Evolutionary conservation across 2,888 invertebrate species (phyloP).

Genomic region (Pyrgus malvae): DNA sequence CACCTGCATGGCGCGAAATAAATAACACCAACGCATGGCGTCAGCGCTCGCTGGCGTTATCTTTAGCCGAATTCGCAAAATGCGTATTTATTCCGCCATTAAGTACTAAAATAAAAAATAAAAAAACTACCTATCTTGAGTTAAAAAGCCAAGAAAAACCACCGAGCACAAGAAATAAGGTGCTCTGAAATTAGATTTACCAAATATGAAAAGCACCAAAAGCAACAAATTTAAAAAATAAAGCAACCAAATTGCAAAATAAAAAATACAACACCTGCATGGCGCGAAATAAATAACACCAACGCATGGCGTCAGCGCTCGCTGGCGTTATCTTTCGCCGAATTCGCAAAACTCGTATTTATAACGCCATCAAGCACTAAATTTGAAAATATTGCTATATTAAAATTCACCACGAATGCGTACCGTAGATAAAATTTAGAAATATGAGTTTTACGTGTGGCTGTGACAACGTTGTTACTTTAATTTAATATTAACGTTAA

Average conservation of each 20-base stretch:
- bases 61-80: constrained; percentile 48
- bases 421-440: constrained; percentile 22
- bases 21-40: constrained; percentile 26
- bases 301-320: constrained; percentile 42
- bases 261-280: constrained; percentile 4
- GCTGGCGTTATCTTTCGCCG: constrained; percentile 52
- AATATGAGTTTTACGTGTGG: constrained; percentile 11
- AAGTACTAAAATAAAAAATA: constrained; percentile 39
- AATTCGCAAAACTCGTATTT: constrained; percentile 44
- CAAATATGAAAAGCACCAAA: too few species aligned
- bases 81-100: constrained; percentile 37
- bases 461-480: neutral
- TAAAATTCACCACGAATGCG: constrained; percentile 28
- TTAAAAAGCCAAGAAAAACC: too few species aligned
- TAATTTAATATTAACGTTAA: constrained; percentile 15
- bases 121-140: too few species aligned
- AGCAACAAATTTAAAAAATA: neutral
- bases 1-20: constrained; percentile 3
- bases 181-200: too few species aligned
- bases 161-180: too few species aligned
- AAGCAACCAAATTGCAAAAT: neutral
- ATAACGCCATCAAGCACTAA: constrained; percentile 36
- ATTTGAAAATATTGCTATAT: constrained; percentile 40
- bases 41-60: constrained; percentile 53
- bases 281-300: constrained; percentile 1